These are phyloP conservation scores for Sylvilagus floridanus DNA, from an alignment of 2,797 vertebrate species.

Conservation along the genomic window DNA sequence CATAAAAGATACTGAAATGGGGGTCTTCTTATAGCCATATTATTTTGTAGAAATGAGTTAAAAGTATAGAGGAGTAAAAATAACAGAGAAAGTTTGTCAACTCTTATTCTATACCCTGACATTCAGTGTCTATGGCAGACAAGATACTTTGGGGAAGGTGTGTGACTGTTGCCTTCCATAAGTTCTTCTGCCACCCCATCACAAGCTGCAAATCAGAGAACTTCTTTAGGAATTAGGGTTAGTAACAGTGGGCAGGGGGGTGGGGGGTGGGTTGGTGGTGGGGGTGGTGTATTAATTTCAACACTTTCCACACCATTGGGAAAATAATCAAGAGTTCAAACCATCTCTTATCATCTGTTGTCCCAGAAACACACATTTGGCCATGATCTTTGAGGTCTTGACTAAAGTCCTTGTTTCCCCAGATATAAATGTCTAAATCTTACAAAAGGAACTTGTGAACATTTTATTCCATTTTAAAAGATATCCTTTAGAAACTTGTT, in stretches of 20 bases:
- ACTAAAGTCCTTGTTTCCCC: slow-evolving; percentile 27
- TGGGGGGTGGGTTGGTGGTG: too few relatives aligned
- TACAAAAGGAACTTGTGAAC: slow-evolving; percentile 57
- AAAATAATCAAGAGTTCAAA: slow-evolving; percentile 58
- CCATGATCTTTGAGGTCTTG: slow-evolving; percentile 20
- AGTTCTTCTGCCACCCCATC: neutral
- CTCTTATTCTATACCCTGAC: too few relatives aligned
- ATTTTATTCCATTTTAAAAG: slow-evolving; percentile 70
- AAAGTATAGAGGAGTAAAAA: slow-evolving; percentile 45
- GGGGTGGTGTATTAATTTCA: slow-evolving; percentile 28
- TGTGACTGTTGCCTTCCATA: neutral
- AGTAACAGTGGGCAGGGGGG: neutral
- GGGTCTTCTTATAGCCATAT: neutral
- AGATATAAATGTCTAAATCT: slow-evolving; percentile 65
- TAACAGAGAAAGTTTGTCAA: neutral
- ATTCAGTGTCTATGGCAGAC: neutral
- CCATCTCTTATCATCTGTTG: slow-evolving; percentile 47
- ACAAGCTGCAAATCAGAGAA: slow-evolving; percentile 27
- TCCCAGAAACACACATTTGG: slow-evolving; percentile 56
- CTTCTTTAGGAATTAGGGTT: slow-evolving; percentile 58
- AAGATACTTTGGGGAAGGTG: neutral
- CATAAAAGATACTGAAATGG: neutral
- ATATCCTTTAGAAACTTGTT: slow-evolving; percentile 63
- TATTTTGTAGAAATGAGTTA: slow-evolving; percentile 34
- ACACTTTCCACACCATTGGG: slow-evolving; percentile 17